Conservation (phyloP, 2,797 vertebrate species). For the Macropodus opercularis region DNA sequence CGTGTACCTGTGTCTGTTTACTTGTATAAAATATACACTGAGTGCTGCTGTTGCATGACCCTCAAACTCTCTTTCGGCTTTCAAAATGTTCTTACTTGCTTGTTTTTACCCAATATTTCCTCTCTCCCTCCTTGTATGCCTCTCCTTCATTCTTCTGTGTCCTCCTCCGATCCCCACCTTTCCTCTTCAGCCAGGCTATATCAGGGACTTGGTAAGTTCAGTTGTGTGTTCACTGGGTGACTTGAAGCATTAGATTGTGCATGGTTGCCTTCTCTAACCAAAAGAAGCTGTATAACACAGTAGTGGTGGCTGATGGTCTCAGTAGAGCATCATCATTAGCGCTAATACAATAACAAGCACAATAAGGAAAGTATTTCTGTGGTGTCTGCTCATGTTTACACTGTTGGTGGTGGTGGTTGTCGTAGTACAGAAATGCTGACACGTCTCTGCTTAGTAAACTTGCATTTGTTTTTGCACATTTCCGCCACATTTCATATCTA, state of each 20-base stretch:
- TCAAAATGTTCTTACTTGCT: slow-evolving; percentile 65
- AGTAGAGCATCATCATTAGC: slow-evolving; percentile 37
- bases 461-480: slow-evolving; percentile 16
- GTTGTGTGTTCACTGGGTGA: slow-evolving; percentile 64
- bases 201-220: slow-evolving; percentile 99
- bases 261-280: slow-evolving; percentile 49
- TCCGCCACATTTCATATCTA: slow-evolving; percentile 30
- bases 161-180: slow-evolving; percentile 76
- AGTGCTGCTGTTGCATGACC: slow-evolving; percentile 61
- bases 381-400: background rate
- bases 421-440: background rate
- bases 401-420: background rate
- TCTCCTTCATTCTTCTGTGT: slow-evolving; percentile 81
- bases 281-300: slow-evolving; percentile 19
- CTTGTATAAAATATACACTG: background rate
- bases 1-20: slow-evolving; percentile 1
- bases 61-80: slow-evolving; percentile 34
- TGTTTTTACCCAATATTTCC: slow-evolving; percentile 83
- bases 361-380: slow-evolving; percentile 5
- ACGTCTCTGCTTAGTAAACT: background rate
- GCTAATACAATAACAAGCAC: slow-evolving; percentile 22
- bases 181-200: slow-evolving; percentile 95
- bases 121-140: slow-evolving; percentile 54
- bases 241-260: slow-evolving; percentile 52
- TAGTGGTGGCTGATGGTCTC: slow-evolving; percentile 16